Evolutionary conservation across 2,113 vertebrate species (phyloP), one percentile per base, ranked within the genome.

Genomic region (Xyrauchen texanus): DNA sequence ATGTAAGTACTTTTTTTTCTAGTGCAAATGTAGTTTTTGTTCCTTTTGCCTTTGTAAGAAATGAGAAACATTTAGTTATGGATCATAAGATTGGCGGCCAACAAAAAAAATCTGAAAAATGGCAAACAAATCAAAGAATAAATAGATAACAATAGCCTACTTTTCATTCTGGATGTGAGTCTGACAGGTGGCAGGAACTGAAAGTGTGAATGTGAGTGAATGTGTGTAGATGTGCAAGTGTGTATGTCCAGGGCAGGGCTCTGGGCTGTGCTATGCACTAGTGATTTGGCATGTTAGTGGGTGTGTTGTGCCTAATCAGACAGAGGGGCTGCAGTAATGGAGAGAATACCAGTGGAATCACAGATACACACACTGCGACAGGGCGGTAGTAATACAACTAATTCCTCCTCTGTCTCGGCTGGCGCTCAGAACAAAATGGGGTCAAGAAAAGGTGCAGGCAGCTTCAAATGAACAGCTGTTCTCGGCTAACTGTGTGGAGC

Each of bases 281-380:
- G 95, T 98, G 95, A 97, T 98, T 98, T 98, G 96, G 95, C 96
- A 97, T 98, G 94, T 98, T 97, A 98, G 96, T 94, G 95, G 96
- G 94, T 95, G 94, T 96, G 97, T 96, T 95, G 95, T 93, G 94
- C 93, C 95, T 90, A 96, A 96, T 98, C 96, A 98, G 95, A 95
- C 93, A 94, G 84, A 92, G 96, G 94, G 96, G 95, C 94, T 94
- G 93, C 92, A 91, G 93, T 98, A 98, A 98, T 98, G 96, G 96
- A 96, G 95, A 94, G 96, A 97, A 98, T 98, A 94, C 96, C 95
- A 95, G 95, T 95, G 94, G 93, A 96, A 97, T 96, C 97, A 98
- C 97, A 98, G 95, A 94, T 94, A 95, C 95, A 93, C 93, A 90
- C 91, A 91, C 90, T 87, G 89, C 90, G 86, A 93, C 92, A 82